phyloP scores from a whole-genome alignment of 2,113 vertebrate genomes.

The Psittacara wagleri region DNA sequence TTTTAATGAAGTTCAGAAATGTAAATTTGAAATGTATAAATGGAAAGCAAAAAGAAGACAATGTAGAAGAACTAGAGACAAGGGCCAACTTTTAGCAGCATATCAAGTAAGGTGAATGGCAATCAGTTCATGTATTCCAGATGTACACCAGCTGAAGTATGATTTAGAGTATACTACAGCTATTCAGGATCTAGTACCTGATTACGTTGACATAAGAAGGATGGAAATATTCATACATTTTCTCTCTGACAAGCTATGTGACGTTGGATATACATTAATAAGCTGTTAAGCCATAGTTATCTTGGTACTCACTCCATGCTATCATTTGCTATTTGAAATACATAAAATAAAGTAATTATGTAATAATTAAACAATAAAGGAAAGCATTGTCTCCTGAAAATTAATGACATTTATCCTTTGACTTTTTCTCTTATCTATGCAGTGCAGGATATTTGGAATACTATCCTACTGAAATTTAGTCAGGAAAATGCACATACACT shows the following conservation, averaged over 20 bases:
- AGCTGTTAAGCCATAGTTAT: not conserved
- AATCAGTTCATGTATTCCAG: not conserved
- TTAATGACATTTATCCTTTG: not conserved
- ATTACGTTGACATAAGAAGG: not conserved
- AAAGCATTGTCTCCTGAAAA: not conserved
- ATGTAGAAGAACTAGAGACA: not conserved
- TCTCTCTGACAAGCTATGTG: not conserved
- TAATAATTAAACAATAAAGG: constrained; percentile 5
- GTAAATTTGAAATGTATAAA: not conserved
- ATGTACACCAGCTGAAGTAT: not conserved
- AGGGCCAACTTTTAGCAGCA: not conserved
- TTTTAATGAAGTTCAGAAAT: not conserved
- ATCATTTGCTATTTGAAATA: not conserved
- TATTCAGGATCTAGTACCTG: not conserved
- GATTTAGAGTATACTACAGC: not conserved
- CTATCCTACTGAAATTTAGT: not conserved
- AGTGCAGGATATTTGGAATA: not conserved
- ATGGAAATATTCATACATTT: not conserved
- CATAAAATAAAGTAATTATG: not conserved
- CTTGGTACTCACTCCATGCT: not conserved
- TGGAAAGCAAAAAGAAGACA: not conserved
- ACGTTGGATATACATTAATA: not conserved
- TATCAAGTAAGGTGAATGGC: not conserved
- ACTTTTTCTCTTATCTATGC: not conserved
- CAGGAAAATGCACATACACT: not conserved